These are phyloP conservation scores for Antrozous pallidus DNA, from an alignment of 2,797 vertebrate species.

Conservation along the genomic window DNA sequence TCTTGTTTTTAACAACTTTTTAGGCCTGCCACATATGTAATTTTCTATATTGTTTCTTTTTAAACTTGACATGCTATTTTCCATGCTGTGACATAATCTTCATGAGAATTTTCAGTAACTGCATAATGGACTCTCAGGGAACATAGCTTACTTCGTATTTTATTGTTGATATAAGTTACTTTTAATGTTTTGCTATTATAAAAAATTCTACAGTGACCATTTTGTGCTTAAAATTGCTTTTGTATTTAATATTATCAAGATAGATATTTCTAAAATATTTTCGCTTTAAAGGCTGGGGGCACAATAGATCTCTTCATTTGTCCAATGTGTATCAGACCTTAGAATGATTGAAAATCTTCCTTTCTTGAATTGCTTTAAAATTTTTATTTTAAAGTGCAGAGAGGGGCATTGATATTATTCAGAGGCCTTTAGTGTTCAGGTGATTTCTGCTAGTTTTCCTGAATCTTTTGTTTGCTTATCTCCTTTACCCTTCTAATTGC, in stretches of 20 bases:
- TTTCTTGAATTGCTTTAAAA: slow-evolving; percentile 48
- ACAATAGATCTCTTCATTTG: neutral
- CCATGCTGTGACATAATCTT: neutral
- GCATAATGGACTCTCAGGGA: neutral
- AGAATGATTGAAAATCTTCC: slow-evolving; percentile 31
- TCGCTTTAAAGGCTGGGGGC: neutral
- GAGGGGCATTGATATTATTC: neutral
- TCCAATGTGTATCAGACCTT: neutral
- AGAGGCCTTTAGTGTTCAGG: neutral
- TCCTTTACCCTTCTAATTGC: slow-evolving; percentile 33
- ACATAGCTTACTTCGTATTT: neutral
- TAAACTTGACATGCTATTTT: neutral
- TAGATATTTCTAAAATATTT: slow-evolving; percentile 17
- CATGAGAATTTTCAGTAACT: neutral
- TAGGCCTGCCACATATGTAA: neutral
- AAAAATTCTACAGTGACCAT: neutral
- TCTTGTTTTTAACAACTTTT: slow-evolving; percentile 48
- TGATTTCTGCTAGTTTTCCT: slow-evolving; percentile 32
- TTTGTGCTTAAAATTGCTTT: slow-evolving; percentile 31
- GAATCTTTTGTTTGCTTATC: slow-evolving; percentile 50
- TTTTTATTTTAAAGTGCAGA: slow-evolving; percentile 29
- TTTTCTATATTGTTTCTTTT: slow-evolving; percentile 9
- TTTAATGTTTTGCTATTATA: neutral
- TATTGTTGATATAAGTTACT: neutral
- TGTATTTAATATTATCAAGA: neutral